phyloP scores from a whole-genome alignment of 2,888 invertebrate genomes.

The Rotaria sp. region DNA sequence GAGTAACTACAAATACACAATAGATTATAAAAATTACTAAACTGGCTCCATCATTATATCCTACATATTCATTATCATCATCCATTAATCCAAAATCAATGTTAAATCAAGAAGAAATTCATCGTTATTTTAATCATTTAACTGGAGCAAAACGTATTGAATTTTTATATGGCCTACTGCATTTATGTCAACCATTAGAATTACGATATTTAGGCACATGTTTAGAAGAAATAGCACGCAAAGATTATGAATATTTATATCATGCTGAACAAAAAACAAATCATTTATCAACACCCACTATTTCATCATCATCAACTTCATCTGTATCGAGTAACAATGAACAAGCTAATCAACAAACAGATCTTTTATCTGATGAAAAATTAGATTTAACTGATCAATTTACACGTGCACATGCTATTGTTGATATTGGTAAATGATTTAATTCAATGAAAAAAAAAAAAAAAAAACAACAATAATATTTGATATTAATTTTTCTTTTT shows the following conservation, averaged over 20 bases:
- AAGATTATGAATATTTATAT: slow-evolving; percentile 80
- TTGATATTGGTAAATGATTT: slow-evolving; percentile 6
- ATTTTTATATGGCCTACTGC: slow-evolving; percentile 87
- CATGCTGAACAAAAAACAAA: slow-evolving; percentile 82
- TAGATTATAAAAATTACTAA: neutral
- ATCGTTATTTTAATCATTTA: slow-evolving; percentile 91
- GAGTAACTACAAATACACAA: neutral
- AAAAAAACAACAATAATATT: too few relatives aligned
- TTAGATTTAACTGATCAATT: slow-evolving; percentile 16
- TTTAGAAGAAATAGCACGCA: slow-evolving; percentile 84
- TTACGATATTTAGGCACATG: slow-evolving; percentile 86
- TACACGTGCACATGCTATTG: neutral
- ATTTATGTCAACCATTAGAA: slow-evolving; percentile 93
- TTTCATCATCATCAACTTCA: neutral
- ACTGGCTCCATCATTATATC: neutral
- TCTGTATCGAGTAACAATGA: neutral
- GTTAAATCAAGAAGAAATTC: slow-evolving; percentile 62
- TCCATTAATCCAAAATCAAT: neutral
- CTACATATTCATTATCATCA: neutral
- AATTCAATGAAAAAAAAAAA: too few relatives aligned
- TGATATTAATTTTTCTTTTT: neutral
- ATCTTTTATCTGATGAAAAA: neutral
- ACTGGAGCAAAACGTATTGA: slow-evolving; percentile 91
- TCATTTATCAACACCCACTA: slow-evolving; percentile 56
- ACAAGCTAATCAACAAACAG: neutral